phyloP scores from a whole-genome alignment of 2,797 vertebrate species.

The Pseudochaenichthys georgianus region DNA sequence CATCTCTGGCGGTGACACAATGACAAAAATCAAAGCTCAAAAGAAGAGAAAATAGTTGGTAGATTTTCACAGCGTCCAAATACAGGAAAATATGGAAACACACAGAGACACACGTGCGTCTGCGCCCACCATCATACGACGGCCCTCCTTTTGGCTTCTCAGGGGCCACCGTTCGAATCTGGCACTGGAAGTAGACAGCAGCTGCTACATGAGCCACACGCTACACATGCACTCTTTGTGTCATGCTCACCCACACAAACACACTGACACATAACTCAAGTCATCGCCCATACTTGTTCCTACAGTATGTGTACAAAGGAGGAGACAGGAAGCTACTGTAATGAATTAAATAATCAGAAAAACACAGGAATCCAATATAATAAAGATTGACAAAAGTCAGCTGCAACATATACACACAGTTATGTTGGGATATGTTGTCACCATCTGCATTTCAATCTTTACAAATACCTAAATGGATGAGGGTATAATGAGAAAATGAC shows the following conservation, averaged over 20 bases:
- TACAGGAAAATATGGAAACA: slow-evolving; percentile 23
- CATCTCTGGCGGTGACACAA: slow-evolving; percentile 36
- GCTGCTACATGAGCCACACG: slow-evolving; percentile 51
- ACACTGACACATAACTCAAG: neutral
- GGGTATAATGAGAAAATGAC: neutral
- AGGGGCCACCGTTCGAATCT: slow-evolving; percentile 39
- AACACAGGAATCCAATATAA: neutral
- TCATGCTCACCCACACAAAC: slow-evolving; percentile 4
- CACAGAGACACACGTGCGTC: slow-evolving; percentile 23
- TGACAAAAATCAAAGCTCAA: slow-evolving; percentile 40
- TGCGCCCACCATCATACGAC: slow-evolving; percentile 5
- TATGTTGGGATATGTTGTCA: neutral
- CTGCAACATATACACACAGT: neutral
- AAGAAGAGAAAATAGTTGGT: slow-evolving; percentile 29
- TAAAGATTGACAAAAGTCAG: neutral
- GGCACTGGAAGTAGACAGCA: slow-evolving; percentile 58
- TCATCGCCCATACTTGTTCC: slow-evolving; percentile 17
- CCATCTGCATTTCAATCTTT: neutral
- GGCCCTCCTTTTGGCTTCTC: slow-evolving; percentile 32
- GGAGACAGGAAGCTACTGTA: neutral
- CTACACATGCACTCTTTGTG: slow-evolving; percentile 51
- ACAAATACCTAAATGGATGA: too few species aligned
- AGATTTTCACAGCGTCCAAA: slow-evolving; percentile 33
- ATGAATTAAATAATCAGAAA: slow-evolving; percentile 11
- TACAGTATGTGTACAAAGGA: slow-evolving; percentile 11